Percentiles rank a stretch among this genome's conserved stretches.
phyloP scores from a whole-genome alignment of 2,797 vertebrate species.

The Otolemur crassicaudatus region DNA sequence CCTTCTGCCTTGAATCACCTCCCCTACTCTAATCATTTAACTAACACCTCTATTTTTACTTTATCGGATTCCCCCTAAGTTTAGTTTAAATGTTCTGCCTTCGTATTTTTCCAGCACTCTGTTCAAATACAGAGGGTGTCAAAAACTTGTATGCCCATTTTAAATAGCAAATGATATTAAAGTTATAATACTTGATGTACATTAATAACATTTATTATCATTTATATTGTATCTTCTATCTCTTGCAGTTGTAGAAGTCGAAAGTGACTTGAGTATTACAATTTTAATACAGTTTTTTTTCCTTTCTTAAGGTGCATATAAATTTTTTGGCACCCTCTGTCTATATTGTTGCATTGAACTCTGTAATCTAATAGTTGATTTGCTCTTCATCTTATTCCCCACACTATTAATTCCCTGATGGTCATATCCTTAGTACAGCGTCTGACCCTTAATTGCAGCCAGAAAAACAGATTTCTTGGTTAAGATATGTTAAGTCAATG shows the following conservation, averaged over 20 bases:
- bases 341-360: background rate
- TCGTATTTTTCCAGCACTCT: background rate
- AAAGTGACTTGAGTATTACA: too few species aligned
- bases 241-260: too few species aligned
- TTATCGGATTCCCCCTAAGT: background rate
- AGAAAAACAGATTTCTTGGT: background rate
- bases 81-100: background rate
- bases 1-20: background rate
- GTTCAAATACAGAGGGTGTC: background rate
- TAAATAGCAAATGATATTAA: too few species aligned
- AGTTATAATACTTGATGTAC: too few species aligned
- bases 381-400: background rate
- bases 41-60: background rate
- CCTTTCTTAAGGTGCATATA: too few species aligned
- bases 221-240: too few species aligned
- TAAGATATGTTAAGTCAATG: background rate
- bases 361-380: background rate
- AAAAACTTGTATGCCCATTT: too few species aligned
- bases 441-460: background rate
- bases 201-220: too few species aligned
- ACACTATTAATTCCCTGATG: background rate
- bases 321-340: too few species aligned
- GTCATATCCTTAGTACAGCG: background rate
- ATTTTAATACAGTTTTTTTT: too few species aligned
- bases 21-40: background rate